These are phyloP conservation scores for Aphelenchoides avenae DNA, from an alignment of 1,140 invertebrate genomes.

Conservation along the genomic window DNA sequence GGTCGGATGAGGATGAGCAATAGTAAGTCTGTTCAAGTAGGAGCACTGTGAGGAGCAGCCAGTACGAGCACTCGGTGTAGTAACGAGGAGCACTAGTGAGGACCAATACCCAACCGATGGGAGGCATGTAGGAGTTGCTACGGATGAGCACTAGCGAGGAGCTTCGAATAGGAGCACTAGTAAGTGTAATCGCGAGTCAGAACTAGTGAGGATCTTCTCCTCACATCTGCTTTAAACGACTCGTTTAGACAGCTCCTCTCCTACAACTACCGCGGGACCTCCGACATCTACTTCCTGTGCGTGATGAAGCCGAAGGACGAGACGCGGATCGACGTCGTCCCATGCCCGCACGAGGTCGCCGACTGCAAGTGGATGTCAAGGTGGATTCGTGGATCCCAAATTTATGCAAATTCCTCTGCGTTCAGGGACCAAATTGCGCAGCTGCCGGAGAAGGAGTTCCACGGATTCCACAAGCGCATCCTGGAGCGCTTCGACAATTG, in stretches of 20 bases:
- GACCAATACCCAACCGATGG: too few relatives aligned
- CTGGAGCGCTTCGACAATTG: conserved; percentile 23
- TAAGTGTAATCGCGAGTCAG: too few relatives aligned
- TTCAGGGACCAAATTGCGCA: conserved; percentile 17
- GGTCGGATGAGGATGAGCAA: too few relatives aligned
- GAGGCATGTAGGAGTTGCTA: too few relatives aligned
- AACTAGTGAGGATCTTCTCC: too few relatives aligned
- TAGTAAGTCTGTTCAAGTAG: too few relatives aligned
- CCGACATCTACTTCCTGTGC: conserved; percentile 30
- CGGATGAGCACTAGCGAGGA: too few relatives aligned
- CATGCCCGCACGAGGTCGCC: conserved; percentile 26
- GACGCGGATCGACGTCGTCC: conserved; percentile 14
- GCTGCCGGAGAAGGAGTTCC: conserved; percentile 16
- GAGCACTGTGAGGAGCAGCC: too few relatives aligned
- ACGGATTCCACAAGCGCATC: conserved; percentile 24
- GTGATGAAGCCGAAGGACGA: conserved; percentile 32
- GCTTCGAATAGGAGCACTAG: too few relatives aligned
- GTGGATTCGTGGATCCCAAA: not conserved
- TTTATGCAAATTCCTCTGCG: not conserved
- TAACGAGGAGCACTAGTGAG: too few relatives aligned
- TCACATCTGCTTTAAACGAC: not conserved
- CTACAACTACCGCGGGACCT: not conserved
- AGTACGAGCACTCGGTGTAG: too few relatives aligned
- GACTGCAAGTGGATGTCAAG: conserved; percentile 22
- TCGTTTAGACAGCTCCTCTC: conserved; percentile 16